Evolutionary conservation across 2,797 vertebrate species (phyloP).

Genomic region (Fratercula arctica): DNA sequence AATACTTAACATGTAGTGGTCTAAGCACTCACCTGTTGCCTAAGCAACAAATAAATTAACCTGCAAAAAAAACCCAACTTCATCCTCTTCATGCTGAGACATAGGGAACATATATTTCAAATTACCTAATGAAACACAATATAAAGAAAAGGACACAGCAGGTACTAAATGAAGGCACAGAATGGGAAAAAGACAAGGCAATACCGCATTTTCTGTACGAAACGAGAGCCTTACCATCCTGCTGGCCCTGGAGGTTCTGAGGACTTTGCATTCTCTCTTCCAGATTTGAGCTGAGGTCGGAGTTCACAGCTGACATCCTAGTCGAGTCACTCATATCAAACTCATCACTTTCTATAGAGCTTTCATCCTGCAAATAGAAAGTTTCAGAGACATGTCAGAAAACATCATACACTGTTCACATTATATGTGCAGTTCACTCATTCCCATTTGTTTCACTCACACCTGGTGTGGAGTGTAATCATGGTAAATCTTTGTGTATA

Average conservation of each 20-base stretch:
- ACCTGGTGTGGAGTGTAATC: neutral
- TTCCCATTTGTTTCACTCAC: neutral
- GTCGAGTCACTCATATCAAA: slow-evolving; percentile 87
- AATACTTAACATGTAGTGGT: neutral
- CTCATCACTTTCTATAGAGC: slow-evolving; percentile 86
- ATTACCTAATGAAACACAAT: slow-evolving; percentile 7
- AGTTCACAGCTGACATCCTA: slow-evolving; percentile 86
- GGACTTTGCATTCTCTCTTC: slow-evolving; percentile 87
- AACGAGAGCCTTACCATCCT: slow-evolving; percentile 79
- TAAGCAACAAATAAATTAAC: slow-evolving; percentile 41
- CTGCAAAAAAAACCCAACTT: neutral
- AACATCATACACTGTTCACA: neutral
- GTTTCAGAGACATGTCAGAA: neutral
- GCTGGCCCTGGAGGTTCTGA: slow-evolving; percentile 81
- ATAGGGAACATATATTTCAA: neutral
- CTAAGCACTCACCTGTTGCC: slow-evolving; percentile 12
- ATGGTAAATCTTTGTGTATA: neutral
- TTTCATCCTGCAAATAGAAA: slow-evolving; percentile 79
- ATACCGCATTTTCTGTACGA: neutral
- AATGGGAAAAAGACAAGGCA: neutral
- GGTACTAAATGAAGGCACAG: slow-evolving; percentile 3
- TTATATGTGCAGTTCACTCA: neutral
- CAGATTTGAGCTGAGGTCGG: slow-evolving; percentile 85
- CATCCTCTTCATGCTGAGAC: neutral
- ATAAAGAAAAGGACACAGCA: slow-evolving; percentile 16